Conservation (phyloP, 2,888 invertebrate species). For the Nomada fabriciana region DNA sequence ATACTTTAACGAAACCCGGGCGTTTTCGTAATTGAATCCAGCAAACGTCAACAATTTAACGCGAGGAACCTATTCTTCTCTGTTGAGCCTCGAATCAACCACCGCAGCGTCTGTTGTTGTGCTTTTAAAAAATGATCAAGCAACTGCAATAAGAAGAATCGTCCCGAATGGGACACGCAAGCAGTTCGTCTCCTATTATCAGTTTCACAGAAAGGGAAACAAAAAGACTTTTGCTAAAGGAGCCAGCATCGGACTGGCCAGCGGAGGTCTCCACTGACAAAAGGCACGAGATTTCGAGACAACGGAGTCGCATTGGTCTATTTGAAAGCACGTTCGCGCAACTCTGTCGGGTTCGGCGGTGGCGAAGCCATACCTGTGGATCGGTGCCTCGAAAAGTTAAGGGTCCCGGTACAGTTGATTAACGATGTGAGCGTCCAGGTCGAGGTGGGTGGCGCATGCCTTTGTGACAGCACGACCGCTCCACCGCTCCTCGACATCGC, state of each 20-base stretch:
- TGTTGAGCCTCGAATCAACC: too few species aligned
- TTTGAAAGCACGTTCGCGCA: conserved; percentile 63
- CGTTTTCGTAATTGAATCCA: not conserved
- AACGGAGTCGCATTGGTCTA: conserved; percentile 51
- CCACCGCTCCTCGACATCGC: conserved; percentile 82
- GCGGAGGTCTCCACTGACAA: conserved; percentile 5
- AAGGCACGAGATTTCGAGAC: conserved; percentile 31
- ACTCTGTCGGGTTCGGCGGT: conserved; percentile 60
- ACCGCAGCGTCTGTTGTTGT: too few species aligned
- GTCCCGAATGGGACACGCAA: not conserved
- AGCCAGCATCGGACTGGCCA: not conserved
- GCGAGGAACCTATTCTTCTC: not conserved
- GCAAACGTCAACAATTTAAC: not conserved
- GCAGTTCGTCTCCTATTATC: not conserved
- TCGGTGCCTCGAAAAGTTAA: conserved; percentile 81
- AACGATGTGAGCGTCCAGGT: conserved; percentile 82
- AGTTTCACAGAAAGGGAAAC: not conserved
- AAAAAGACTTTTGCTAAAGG: not conserved
- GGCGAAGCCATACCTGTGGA: conserved; percentile 81
- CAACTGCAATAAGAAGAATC: too few species aligned
- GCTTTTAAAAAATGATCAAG: not conserved
- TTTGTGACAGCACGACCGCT: conserved; percentile 84
- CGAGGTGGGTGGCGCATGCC: conserved; percentile 85
- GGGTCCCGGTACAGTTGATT: conserved; percentile 83
- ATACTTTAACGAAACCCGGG: not conserved